A percentile compares a stretch with the other conserved stretches of the same genome.
phyloP scores from a whole-genome alignment of 2,888 invertebrate genomes.

The Platynereis dumerilii region DNA sequence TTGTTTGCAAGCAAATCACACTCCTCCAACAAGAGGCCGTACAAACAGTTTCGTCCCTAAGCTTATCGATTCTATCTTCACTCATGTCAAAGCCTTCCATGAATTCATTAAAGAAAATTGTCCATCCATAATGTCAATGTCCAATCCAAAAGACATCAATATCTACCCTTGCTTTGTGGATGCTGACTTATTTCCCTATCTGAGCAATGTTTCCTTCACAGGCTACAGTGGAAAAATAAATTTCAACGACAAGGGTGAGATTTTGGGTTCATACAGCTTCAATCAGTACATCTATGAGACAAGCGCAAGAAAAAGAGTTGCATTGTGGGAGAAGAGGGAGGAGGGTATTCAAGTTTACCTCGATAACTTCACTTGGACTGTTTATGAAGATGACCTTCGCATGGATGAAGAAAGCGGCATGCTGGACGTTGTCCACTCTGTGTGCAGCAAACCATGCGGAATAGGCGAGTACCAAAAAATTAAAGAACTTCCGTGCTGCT shows the following conservation, averaged over 20 bases:
- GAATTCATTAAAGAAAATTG: conserved; percentile 6
- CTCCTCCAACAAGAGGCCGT: too few species aligned
- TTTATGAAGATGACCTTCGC: not conserved
- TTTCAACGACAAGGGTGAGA: conserved; percentile 47
- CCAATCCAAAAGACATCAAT: not conserved
- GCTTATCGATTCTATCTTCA: conserved; percentile 4
- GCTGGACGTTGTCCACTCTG: conserved; percentile 22
- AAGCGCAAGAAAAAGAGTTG: conserved; percentile 7
- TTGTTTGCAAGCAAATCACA: too few species aligned
- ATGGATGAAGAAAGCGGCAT: not conserved
- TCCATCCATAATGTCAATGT: not conserved
- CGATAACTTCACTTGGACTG: conserved; percentile 3
- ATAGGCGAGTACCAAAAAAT: conserved; percentile 22
- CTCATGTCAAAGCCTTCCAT: conserved; percentile 1
- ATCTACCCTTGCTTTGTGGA: conserved; percentile 38
- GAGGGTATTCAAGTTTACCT: not conserved
- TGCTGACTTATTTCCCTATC: conserved; percentile 38
- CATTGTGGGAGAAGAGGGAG: not conserved
- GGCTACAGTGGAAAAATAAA: conserved; percentile 42
- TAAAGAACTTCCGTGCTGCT: conserved; percentile 26
- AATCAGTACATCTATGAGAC: conserved; percentile 37
- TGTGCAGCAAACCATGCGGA: conserved; percentile 34
- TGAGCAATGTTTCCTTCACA: conserved; percentile 41
- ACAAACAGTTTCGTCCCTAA: too few species aligned
- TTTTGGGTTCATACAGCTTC: conserved; percentile 41